A percentile compares a stretch with the other conserved stretches of the same genome.
Evolutionary conservation across 1,140 invertebrate species (phyloP).

Genomic region (Hypsibius dujardini): DNA sequence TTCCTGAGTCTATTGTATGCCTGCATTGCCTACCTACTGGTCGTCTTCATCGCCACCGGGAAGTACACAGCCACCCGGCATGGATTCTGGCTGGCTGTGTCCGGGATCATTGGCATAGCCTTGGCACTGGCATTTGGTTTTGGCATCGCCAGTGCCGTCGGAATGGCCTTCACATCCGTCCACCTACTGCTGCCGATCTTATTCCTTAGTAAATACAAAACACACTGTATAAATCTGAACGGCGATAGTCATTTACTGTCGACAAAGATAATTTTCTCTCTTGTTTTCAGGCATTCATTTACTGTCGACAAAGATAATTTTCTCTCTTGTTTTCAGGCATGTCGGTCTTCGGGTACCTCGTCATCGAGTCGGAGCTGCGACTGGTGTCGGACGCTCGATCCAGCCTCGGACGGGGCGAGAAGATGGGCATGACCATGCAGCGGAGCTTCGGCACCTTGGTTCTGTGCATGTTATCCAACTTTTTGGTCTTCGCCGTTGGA

Average conservation of each 20-base stretch:
- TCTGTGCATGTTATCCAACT: constrained; percentile 2
- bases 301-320: neutral
- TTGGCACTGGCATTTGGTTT: constrained; percentile 2
- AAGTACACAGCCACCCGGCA: neutral
- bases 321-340: constrained; percentile 8
- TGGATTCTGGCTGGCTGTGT: constrained; percentile 12
- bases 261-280: no score
- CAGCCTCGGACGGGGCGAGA: neutral
- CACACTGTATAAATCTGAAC: neutral
- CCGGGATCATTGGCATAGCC: neutral
- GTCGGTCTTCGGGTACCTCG: constrained; percentile 7
- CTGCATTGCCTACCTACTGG: constrained; percentile 6
- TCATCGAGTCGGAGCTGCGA: neutral
- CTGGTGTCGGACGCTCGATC: neutral
- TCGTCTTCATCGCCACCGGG: constrained; percentile 6
- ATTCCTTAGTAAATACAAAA: neutral
- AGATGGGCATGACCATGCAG: constrained; percentile 15
- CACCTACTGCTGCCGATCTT: neutral
- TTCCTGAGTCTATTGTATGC: constrained; percentile 3
- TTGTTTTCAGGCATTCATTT: no score
- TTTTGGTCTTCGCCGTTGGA: constrained; percentile 10
- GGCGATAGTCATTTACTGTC: no score
- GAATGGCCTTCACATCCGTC: neutral
- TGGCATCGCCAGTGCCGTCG: constrained; percentile 6
- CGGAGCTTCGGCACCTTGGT: neutral